Conservation (phyloP, 2,888 invertebrate species). For the Tetragnatha montana region DNA sequence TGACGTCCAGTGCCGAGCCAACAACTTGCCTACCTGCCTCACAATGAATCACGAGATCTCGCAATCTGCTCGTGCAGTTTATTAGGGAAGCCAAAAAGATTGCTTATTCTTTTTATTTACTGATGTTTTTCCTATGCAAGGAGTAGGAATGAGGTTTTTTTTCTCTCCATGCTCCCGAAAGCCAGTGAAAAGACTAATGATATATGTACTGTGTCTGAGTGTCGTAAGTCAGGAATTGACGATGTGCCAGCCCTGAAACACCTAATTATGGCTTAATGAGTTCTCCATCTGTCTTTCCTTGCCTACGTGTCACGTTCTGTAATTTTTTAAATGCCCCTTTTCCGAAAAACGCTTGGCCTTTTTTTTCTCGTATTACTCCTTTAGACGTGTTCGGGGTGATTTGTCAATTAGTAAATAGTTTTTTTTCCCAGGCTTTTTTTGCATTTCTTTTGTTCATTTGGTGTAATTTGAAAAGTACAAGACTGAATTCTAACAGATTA, state of each 20-base stretch:
- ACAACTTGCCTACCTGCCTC: not conserved
- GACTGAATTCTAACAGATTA: not conserved
- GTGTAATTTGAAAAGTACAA: not conserved
- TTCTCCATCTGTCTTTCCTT: slow-evolving; percentile 1
- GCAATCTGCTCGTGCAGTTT: not conserved
- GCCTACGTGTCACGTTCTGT: not conserved
- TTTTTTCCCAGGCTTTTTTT: not conserved
- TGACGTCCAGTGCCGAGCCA: not conserved
- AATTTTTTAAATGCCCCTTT: not conserved
- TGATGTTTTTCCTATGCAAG: too few relatives aligned
- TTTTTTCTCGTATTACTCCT: not conserved
- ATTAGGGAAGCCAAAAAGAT: not conserved
- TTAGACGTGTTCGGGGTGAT: not conserved
- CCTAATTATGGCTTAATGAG: slow-evolving; percentile 60
- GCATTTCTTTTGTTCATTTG: not conserved
- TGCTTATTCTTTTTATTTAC: not conserved
- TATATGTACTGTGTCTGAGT: not conserved
- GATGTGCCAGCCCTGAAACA: slow-evolving; percentile 17
- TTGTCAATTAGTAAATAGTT: not conserved
- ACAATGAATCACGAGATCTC: not conserved
- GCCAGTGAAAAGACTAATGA: slow-evolving; percentile 22
- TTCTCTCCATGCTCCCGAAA: not conserved
- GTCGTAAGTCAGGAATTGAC: slow-evolving; percentile 42
- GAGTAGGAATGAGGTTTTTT: too few relatives aligned
- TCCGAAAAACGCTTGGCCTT: not conserved